Percentiles rank a stretch among this genome's conserved stretches.
Evolutionary conservation across 2,797 vertebrate genomes (phyloP).

Genomic region (Thaleichthys pacificus): DNA sequence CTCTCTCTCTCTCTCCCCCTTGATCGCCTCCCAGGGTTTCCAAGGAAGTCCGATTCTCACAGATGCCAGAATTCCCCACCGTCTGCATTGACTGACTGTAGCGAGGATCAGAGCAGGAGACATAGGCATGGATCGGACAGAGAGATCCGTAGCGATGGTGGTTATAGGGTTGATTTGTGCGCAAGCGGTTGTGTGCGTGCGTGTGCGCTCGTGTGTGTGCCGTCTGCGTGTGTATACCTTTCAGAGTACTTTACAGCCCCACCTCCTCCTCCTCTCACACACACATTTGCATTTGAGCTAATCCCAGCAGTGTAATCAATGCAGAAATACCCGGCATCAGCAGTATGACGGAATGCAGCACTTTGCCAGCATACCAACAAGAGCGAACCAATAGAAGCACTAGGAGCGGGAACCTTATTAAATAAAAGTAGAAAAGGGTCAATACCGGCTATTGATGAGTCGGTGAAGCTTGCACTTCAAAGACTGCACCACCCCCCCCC

Average conservation of each 20-base stretch:
- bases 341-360: constrained; percentile 70
- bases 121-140: not conserved
- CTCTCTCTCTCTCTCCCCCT: not conserved
- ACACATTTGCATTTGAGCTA: constrained; percentile 70
- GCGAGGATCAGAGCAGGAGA: not conserved
- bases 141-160: not conserved
- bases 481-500: constrained; percentile 32
- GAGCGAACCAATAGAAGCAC: constrained; percentile 50
- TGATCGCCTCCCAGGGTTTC: not conserved
- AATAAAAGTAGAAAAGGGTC: constrained; percentile 77
- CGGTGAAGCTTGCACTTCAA: constrained; percentile 71
- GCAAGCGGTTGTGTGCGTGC: not conserved
- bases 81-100: not conserved
- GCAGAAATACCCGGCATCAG: constrained; percentile 73
- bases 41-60: not conserved
- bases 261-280: constrained; percentile 1
- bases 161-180: not conserved
- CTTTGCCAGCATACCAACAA: constrained; percentile 68
- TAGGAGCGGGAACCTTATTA: constrained; percentile 63
- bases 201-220: not conserved
- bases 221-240: not conserved
- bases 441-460: constrained; percentile 74
- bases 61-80: not conserved
- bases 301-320: constrained; percentile 78
- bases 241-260: not conserved